Evolutionary conservation across 2,113 vertebrate genomes (phyloP), one percentile per base, ranked within the genome.

Genomic region (Dipodomys stephensi): DNA sequence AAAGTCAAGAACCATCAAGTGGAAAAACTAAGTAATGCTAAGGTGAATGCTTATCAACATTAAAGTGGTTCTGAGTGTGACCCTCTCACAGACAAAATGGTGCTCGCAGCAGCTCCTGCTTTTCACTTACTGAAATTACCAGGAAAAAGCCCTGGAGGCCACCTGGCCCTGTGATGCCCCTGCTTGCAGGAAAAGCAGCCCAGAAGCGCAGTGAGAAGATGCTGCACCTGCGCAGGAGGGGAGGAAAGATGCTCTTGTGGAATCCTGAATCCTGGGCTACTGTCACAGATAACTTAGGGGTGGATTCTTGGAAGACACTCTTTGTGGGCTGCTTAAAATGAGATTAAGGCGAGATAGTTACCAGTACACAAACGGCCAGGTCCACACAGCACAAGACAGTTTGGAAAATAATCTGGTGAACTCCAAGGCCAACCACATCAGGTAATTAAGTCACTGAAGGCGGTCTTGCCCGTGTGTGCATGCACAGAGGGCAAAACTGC

Each of bases 71-170:
- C 92, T n/a, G 67, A 87, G 79, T 32, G 67, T 88, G 93, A 89
- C 65, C 90, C 83, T 95, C 90, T 69, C 28, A 16, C 39, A 92
- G 91, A 92, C 82, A 85, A 92, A 84, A 83, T 1, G 62, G 64
- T 49, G 22, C 57, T 12, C 13, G 53, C 44, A 80, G 81, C 65
- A 91, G 60, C 35, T 22, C 74, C 73, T 71, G 65, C 60, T 64
- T 92, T 83, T 19, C 20, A 91, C 85, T 96, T 95, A 95, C 95
- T 95, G 94, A 96, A 97, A 96, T 62, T 97, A 98, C 97, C 96
- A 96, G 96, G 96, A 97, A 44, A 67, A 11, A 7, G 4, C 39
- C 95, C 57, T 86, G 95, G 86, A 94, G 60, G 44, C 53, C 49
- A 72, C 95, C 95, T 57, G 22, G 23, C 76, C 93, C 53, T 78